Base-by-base conservation (phyloP, 1,140 invertebrate species). In the Tetragnatha versicolor region DNA sequence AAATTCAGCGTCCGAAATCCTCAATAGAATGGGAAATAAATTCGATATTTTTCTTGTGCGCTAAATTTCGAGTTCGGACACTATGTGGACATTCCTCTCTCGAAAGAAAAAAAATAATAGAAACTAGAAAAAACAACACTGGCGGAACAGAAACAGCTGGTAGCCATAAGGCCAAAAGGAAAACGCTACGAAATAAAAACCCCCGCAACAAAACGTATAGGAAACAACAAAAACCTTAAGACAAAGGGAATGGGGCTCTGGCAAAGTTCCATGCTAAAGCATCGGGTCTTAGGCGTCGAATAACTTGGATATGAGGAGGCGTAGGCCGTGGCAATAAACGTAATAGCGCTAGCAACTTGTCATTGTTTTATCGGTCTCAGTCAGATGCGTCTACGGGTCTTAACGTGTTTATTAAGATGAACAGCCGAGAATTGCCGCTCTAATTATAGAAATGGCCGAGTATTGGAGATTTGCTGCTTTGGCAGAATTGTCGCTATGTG, bases 321-420 rank as follows among this genome's bases (percentile, higher is more conserved):
- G 20, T 37, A 29, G 29, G 37, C 47, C 39, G 45, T 53, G 31
- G 66, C 66, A 69, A 69, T 69, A 69, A 69, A 69, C 66, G 45
- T 25, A 69, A 69, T 69, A 69, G 66, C 47, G 31, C 51, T 4
- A 47, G 66, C 66, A 53, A 69, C 66, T 69, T 53, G 66, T 69
- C 66, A 69, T 69, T 69, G 66, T 69, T 69, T 69, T 69, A 69
- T 69, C 66, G 66, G 66, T 35, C 25, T 5, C 66, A 53, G 66
- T 49, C 66, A 69, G 45, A 53, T 14, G 20, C 22, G 9, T 22
- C 51, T 45, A 51, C 25, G 25, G 9, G 47, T 31, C 9, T 33
- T 69, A 69, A 69, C 66, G 37, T 53, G 45, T 47, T 69, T 69
- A 69, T 69, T 69, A 69, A 69, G 66, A 69, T 69, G 66, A 69